Evolutionary conservation across 2,888 invertebrate species (phyloP), one percentile per base, ranked within the genome.

Genomic region (Drosophila anomelani): DNA sequence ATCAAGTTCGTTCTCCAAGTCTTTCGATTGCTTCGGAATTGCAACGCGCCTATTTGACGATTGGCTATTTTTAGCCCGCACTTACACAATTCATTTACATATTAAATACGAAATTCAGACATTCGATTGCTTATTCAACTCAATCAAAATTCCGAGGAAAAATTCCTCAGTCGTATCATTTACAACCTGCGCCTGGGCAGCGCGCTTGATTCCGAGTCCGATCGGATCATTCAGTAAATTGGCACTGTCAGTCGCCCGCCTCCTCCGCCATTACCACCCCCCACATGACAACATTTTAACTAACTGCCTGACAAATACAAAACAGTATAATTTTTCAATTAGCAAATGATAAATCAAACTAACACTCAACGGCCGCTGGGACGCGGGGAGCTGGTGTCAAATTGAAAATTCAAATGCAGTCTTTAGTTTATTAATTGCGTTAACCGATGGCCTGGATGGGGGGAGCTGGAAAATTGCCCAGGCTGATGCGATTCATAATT

Each of bases 291-390:
- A 80, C 80, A 79, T 76, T 80, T 85, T 76, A 87, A 79, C 79
- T 87, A 86, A 86, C 84, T 81, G 77, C 78, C 82, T 86, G 84
- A 88, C 88, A 85, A 83, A 75, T 80, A 76, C 66, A 67, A 71
- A 79, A 75, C 79, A 78, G 81, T 86, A 88, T 88, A 89, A 88
- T 88, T 89, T 88, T 86, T 84, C 88, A 87, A 86, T 88, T 88
- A 89, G 78, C 89, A 87, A 85, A 82, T 88, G 79, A 88, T 88
- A 89, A 88, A 88, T 88, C 88, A 88, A 85, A 85, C 81, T 82
- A 80, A 85, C 87, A 85, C 85, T 82, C 80, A 63, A 44, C 49
- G 53, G 54, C 23, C 51, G 46, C 34, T 32, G 64, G 29, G 26
- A 26, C 53, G 26, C 51, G 51, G 68, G 70, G 46, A 58, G 54